Evolutionary conservation across 2,113 vertebrate species (phyloP).

Genomic region (Bungarus multicinctus): DNA sequence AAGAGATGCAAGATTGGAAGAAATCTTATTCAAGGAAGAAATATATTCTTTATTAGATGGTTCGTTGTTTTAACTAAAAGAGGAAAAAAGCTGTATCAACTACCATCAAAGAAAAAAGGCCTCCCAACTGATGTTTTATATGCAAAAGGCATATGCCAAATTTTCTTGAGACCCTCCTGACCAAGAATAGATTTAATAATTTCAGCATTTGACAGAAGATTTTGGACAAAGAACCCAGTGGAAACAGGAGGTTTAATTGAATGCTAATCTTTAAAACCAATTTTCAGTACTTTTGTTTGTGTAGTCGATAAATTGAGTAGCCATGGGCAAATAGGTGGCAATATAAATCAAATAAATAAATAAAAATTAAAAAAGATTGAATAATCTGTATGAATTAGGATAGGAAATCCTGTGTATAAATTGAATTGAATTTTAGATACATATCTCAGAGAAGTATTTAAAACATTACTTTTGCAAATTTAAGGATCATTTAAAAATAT

Average conservation of each 20-base stretch:
- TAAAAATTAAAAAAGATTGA: background rate
- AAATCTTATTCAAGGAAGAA: background rate
- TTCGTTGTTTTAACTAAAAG: background rate
- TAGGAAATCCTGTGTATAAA: background rate
- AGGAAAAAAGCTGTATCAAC: background rate
- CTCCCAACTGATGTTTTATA: background rate
- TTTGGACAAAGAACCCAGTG: background rate
- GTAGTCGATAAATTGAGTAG: constrained; percentile 19
- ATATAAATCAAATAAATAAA: no score
- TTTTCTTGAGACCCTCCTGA: background rate
- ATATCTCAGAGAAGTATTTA: background rate
- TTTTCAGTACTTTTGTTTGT: background rate
- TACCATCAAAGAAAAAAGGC: background rate
- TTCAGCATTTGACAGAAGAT: background rate
- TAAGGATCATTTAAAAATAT: background rate
- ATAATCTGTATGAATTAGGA: background rate
- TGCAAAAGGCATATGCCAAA: background rate
- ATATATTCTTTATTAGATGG: background rate
- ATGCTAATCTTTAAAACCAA: background rate
- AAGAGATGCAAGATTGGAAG: background rate
- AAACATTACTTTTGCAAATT: constrained; percentile 3
- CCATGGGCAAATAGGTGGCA: no score
- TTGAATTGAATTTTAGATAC: background rate
- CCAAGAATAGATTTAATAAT: background rate
- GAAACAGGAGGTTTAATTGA: accelerated